phyloP scores from a whole-genome alignment of 2,113 vertebrate genomes.

The Piaya cayana region DNA sequence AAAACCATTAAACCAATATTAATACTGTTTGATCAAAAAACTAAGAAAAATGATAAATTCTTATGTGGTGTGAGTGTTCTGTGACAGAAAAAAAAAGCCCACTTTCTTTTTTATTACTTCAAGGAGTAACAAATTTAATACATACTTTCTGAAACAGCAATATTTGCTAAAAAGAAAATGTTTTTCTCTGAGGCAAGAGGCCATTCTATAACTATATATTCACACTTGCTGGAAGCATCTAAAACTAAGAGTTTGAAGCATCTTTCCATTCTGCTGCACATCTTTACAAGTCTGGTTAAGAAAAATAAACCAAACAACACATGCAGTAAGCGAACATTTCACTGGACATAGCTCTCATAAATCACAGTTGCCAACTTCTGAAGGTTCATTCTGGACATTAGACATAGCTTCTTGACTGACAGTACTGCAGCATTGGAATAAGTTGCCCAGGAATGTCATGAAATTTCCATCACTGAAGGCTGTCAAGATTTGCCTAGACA shows the following conservation, averaged over 20 bases:
- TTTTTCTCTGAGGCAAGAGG: background rate
- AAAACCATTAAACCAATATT: background rate
- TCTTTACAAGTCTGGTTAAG: background rate
- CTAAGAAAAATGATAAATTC: background rate
- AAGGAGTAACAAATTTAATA: background rate
- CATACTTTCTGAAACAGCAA: background rate
- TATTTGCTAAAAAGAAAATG: background rate
- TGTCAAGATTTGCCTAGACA: background rate
- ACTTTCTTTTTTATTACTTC: background rate
- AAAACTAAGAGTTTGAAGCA: background rate
- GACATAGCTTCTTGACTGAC: background rate
- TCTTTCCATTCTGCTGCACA: background rate
- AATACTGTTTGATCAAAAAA: background rate
- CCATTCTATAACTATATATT: background rate
- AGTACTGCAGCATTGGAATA: background rate
- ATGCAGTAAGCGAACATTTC: background rate
- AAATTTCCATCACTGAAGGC: background rate
- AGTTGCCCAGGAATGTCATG: background rate
- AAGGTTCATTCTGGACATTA: background rate
- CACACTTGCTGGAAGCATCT: background rate
- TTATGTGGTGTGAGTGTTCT: background rate
- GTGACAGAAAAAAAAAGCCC: background rate
- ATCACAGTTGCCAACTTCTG: background rate
- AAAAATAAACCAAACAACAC: background rate
- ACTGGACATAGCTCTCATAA: background rate